Evolutionary conservation across 2,113 vertebrate genomes (phyloP), one percentile per base, ranked within the genome.

Genomic region (Nannobrachium achirus): DNA sequence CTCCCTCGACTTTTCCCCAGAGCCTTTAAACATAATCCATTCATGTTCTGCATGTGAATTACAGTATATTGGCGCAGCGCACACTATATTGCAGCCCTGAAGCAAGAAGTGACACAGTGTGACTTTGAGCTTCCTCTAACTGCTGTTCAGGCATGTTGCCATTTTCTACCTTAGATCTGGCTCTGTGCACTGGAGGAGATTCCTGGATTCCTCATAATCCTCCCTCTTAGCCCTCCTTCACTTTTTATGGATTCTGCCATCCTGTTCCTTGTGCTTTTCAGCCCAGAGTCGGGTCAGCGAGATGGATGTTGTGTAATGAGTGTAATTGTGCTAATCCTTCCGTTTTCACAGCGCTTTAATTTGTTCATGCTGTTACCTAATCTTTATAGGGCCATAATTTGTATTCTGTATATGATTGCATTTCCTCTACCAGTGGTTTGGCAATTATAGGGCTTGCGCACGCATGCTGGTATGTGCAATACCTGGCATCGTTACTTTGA

Each of bases 101-200:
- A 80, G 89, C 81, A n/a, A 82, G 58, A 62, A 80, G 56, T 61
- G 58, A 65, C 66, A 63, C 59, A 9, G 25, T 13, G 56, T 13
- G 56, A 79, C 66, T 63, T 75, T 71, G 79, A 10, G 52, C 73
- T 33, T 33, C 75, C 84, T 76, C 63, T 20, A 64, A 67, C 75
- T 74, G 80, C 80, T 92, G 93, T 89, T 91, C 84, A 89, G 91
- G 90, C 93, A 92, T 69, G 92, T 88, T 74, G 58, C 67, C 41
- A 61, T 85, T 84, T 89, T 86, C 79, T 76, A 53, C 71, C 61
- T 78, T 56, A 56, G 42, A 75, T 86, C 68, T 82, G 79, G 78
- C 90, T 87, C 73, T 84, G 66, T 75, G 84, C 81, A 81, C 90
- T 85, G 81, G 69, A 44, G 79, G 78, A 78, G 79, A 90, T 85